Base-by-base conservation (phyloP, 2,113 vertebrate genomes). In the Syngnathus typhle region DNA sequence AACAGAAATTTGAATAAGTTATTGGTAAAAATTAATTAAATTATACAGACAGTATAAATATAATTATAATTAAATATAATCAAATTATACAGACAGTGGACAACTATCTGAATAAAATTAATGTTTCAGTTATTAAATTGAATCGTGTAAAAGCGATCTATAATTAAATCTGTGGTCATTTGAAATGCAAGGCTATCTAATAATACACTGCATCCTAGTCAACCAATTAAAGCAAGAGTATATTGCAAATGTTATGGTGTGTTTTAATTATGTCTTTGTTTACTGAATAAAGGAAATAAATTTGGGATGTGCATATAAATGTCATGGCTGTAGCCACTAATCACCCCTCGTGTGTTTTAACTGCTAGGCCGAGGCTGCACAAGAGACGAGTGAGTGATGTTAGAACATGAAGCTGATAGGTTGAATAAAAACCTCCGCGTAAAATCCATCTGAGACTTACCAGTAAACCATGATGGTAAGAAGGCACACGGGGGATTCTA, bases 91-190 rank as follows among this genome's bases (percentile, higher is more conserved):
- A 23, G n/a, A 54, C 19, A 27, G 27, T 36, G 13, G 27, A 7
- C 8, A 58, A 7, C 55, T 27, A 37, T 58, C 13, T 15, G 3
- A 64, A 44, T 64, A 10, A 19, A 65, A n/a, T 10, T 11, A 37
- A 36, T 52, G 32, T 65, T 52, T 11, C 52, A 7, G 19, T 38
- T 56, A 67, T 68, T 74, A 52, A 71, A 67, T 64, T 80, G 70
- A 64, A 51, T n/a, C n/a, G 32, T 69, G 47, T 73, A 69, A 81
- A 68, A 59, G 13, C 16, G 59, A 73, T 70, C 63, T 71, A 79
- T 78, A 79, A 76, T 76, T 79, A 78, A 71, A 79, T 67, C 66
- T 71, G 56, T 73, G 71, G 66, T 73, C 10, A 81, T 71, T 78
- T 78, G n/a, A 49, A 68, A 78, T 68, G 65, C 67, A 78, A 72